Base-by-base conservation (phyloP, 1,140 invertebrate genomes). In the Meloidogyne hapla region DNA sequence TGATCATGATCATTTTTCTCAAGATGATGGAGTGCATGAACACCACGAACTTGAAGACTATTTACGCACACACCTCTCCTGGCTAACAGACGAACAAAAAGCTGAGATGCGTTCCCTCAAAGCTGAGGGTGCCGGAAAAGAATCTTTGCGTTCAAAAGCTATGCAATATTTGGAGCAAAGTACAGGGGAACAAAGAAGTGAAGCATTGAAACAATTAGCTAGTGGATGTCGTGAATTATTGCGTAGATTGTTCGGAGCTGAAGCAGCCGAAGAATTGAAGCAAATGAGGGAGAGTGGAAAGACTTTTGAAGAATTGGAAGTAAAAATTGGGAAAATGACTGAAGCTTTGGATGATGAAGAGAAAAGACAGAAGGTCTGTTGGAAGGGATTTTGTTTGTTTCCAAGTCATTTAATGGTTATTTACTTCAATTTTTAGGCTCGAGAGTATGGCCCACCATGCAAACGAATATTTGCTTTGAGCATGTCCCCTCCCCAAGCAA, bases 41-140 rank as follows among this genome's bases (percentile, higher is more conserved):
- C 65, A 61, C n/a, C 78, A 80, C 48, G 61, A 25, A 28, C 69
- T 84, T 9, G 83, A 83, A 28, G 71, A 74, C 6, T 82, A 85
- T 68, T 83, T 66, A 18, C 71, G 48, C 12, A 63, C 84, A 21
- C 83, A 82, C 40, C 42, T 82, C 23, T 64, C 63, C 1, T 82
- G 82, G 82, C 67, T 82, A 21, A 77, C 70, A 12, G 81, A 83
- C 45, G 81, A 38, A 13, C 77, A 81, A 42, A 80, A 80, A 38
- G 13, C 15, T 18, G 38, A 79, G 63, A 23, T 79, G 13, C 64
- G 79, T 15, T 56, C 83, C 1, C 38, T 83, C 15, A 80, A 80
- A 64, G 67, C 74, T 1, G 80, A 65, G 28, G 79, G 79, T 12
- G 83, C 77, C 42, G 21, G 23, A 10, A 21, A 67, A 13, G 64